Conservation (phyloP, 2,797 vertebrate species). For the Tapirus indicus region DNA sequence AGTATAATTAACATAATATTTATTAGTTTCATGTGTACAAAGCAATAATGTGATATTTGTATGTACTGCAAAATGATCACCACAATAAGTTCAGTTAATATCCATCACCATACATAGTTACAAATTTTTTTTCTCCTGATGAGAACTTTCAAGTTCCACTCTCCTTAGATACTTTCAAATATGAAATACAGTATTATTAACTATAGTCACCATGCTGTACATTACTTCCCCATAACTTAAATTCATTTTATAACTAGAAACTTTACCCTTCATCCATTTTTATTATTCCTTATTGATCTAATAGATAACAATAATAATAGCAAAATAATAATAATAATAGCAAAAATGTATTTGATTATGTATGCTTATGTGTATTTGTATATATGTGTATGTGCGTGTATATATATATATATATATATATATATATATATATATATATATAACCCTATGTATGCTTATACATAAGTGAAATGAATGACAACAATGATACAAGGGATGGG, state of each 20-base stretch:
- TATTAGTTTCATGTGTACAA: not conserved
- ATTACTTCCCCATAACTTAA: no score
- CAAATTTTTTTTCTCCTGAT: no score
- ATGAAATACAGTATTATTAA: no score
- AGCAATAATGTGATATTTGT: not conserved
- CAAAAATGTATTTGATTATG: not conserved
- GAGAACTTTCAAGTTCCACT: no score
- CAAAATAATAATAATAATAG: not conserved
- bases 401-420: not conserved
- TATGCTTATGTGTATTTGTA: not conserved
- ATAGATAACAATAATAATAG: not conserved
- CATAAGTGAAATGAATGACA: not conserved
- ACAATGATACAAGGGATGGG: not conserved
- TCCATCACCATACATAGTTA: no score
- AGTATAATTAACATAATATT: not conserved
- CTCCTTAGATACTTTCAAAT: no score
- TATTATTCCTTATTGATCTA: not conserved
- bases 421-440: not conserved
- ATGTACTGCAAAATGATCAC: not conserved
- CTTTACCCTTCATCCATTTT: not conserved
- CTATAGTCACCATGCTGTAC: no score
- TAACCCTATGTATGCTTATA: no score
- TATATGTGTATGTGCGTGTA: not conserved
- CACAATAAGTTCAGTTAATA: not conserved
- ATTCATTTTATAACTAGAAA: no score